Evolutionary conservation across 1,140 invertebrate species (phyloP), one percentile per base, ranked within the genome.

Genomic region (Aphaenogaster floridana): DNA sequence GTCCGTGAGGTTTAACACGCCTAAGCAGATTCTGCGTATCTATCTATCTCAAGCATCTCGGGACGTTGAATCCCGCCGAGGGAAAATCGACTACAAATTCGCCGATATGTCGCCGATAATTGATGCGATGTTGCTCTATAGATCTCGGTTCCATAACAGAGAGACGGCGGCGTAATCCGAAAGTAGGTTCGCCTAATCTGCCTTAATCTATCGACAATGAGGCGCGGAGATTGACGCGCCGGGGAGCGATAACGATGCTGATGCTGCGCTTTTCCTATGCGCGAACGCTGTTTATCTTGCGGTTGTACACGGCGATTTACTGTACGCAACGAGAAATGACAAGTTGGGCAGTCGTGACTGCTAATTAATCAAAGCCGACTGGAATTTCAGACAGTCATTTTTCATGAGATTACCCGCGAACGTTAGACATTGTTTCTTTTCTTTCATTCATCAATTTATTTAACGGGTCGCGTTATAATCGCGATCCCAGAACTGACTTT

Each of bases 131-230:
- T 63, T 59, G 54, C 42, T 28, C 69, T 39, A 61, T 61, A 74
- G 28, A 45, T 84, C 36, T 71, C 69, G 80, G 42, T 59, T 74
- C 69, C 28, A 84, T 76, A 84, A 76, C 80, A 74, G 80, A 84
- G 21, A 61, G 39, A 61, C 80, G 64, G 54, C 80, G 80, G 54
- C 69, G 80, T 84, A 84, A 84, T 74, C 80, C 69, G 69, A 84
- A 84, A 84, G 80, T 84, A 84, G 80, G 80, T 76, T 39, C 68
- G 80, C 57, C 80, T 84, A 84, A 84, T 84, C 80, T 84, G 54
- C 69, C 69, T 84, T 84, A 84, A 84, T 84, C 80, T 84, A 84
- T 84, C 80, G 80, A 76, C 80, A 84, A 84, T 84, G 80, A 84
- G 69, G 69, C 80, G 80, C 80, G 69, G 69, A 84, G 80, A 84